Percentiles rank a stretch among this genome's conserved stretches.
Conservation (phyloP, 2,888 invertebrate species). For the Stenoptilia bipunctidactyla region DNA sequence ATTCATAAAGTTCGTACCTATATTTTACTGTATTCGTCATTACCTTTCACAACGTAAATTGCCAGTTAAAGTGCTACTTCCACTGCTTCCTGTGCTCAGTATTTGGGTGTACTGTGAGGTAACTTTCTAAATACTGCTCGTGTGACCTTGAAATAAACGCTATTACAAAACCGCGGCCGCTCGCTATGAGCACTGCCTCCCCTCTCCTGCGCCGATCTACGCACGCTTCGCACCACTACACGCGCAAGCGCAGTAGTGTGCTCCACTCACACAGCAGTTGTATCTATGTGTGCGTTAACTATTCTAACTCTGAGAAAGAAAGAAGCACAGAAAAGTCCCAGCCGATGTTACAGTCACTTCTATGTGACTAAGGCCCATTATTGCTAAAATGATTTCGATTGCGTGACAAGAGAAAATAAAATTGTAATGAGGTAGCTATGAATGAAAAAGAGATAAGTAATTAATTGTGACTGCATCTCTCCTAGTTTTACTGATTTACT, state of each 20-base stretch:
- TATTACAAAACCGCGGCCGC: conserved; percentile 67
- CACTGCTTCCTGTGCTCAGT: not conserved
- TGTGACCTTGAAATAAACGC: conserved; percentile 69
- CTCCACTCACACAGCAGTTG: conserved; percentile 22
- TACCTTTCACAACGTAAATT: too few relatives aligned
- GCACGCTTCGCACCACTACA: conserved; percentile 40
- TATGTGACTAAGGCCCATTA: too few relatives aligned
- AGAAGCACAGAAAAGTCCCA: conserved; percentile 51
- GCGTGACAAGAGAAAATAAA: too few relatives aligned
- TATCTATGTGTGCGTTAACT: conserved; percentile 25
- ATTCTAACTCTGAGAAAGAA: conserved; percentile 35
- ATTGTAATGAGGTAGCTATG: too few relatives aligned
- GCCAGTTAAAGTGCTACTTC: not conserved
- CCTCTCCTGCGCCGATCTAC: conserved; percentile 40
- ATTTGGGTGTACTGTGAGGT: conserved; percentile 30
- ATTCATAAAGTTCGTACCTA: too few relatives aligned
- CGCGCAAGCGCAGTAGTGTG: conserved; percentile 29
- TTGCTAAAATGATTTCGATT: too few relatives aligned
- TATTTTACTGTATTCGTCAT: too few relatives aligned
- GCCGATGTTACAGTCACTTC: conserved; percentile 18
- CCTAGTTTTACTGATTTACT: too few relatives aligned
- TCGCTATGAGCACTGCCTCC: conserved; percentile 51
- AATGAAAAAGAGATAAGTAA: too few relatives aligned
- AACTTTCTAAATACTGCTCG: conserved; percentile 70
- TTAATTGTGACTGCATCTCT: too few relatives aligned